Conservation (phyloP, 2,797 vertebrate genomes). For the Sebastes vulpes region DNA sequence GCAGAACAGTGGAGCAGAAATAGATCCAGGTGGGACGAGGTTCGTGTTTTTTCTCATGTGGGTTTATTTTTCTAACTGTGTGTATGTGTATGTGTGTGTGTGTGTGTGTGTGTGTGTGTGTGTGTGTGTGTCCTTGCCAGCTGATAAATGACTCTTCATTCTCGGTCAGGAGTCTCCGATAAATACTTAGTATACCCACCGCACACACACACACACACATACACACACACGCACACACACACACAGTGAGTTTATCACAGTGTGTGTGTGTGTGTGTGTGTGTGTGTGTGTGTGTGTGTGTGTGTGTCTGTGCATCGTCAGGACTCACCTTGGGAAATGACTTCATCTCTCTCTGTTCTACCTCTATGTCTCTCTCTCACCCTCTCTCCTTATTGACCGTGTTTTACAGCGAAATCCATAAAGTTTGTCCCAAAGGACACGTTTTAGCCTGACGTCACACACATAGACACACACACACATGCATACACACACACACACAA, state of each 20-base stretch:
- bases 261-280: constrained; percentile 20
- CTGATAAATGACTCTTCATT: constrained; percentile 43
- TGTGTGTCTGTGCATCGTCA: constrained; percentile 3
- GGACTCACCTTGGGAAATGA: constrained; percentile 69
- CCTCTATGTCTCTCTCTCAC: neutral
- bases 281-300: constrained; percentile 8
- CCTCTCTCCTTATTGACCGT: constrained; percentile 35
- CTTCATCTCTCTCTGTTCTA: constrained; percentile 54
- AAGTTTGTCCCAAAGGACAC: constrained; percentile 59
- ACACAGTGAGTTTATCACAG: neutral
- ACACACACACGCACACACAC: neutral
- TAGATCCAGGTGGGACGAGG: neutral
- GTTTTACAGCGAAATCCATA: constrained; percentile 67
- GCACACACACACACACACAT: neutral
- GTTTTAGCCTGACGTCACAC: constrained; percentile 41
- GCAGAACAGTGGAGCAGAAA: neutral
- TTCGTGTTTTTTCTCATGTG: neutral
- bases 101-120: neutral
- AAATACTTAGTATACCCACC: constrained; percentile 2
- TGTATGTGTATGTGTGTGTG: neutral
- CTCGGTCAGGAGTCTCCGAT: constrained; percentile 18
- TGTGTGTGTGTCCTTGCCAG: constrained; percentile 11
- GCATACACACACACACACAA: neutral
- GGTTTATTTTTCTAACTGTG: neutral
- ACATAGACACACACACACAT: constrained; percentile 7